These are phyloP conservation scores for Sceloporus undulatus DNA, from an alignment of 2,113 vertebrate species.

Conservation along the genomic window DNA sequence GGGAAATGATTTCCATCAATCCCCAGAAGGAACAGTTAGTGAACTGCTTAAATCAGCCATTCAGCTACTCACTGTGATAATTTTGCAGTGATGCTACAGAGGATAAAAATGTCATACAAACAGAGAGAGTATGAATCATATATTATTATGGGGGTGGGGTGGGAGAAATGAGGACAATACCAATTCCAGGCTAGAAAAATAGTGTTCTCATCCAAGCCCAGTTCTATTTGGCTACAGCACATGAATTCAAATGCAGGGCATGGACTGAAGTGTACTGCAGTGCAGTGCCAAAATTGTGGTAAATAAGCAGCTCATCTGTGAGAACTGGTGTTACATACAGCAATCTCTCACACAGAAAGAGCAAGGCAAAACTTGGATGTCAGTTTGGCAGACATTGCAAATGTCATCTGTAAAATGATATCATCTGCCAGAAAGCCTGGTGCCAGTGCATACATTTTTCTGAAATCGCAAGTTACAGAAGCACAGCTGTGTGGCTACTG, in stretches of 20 bases:
- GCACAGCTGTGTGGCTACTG: conserved; percentile 64
- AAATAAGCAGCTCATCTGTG: conserved; percentile 23
- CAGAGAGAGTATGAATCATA: neutral
- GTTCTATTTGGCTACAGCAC: neutral
- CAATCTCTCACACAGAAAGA: conserved; percentile 26
- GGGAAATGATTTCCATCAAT: neutral
- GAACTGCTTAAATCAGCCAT: neutral
- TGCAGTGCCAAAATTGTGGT: conserved; percentile 23
- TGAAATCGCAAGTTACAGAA: conserved; percentile 55
- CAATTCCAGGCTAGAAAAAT: neutral
- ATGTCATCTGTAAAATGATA: conserved; percentile 62
- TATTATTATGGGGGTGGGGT: neutral
- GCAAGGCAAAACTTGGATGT: conserved; percentile 41
- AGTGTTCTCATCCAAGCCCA: neutral
- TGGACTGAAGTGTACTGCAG: conserved; percentile 20
- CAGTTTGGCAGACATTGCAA: conserved; percentile 55
- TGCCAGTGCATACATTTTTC: conserved; percentile 60
- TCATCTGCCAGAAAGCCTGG: conserved; percentile 63
- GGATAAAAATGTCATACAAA: neutral
- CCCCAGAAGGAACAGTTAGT: neutral
- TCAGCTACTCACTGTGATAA: neutral
- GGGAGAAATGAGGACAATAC: accelerated
- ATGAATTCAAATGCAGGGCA: neutral
- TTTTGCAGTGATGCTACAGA: neutral
- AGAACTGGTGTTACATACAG: conserved; percentile 18